Percentiles rank a stretch among this genome's conserved stretches.
Conservation (phyloP, 2,797 vertebrate species). For the Okamejei kenojei region DNA sequence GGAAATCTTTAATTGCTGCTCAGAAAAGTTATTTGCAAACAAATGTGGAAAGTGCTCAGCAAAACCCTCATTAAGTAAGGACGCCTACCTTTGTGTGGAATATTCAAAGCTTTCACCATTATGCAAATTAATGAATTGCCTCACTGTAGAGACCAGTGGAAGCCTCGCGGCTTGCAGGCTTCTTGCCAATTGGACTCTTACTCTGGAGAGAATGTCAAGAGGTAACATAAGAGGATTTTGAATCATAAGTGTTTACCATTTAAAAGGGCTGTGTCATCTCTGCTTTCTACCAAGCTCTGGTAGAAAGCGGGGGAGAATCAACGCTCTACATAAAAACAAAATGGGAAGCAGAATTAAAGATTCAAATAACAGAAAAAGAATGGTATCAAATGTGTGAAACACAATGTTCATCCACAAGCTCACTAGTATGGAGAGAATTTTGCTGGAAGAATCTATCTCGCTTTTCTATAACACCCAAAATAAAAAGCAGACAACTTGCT, state of each 20-base stretch:
- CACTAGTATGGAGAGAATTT: too few relatives aligned
- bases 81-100: neutral
- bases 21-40: neutral
- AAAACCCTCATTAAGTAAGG: neutral
- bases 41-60: neutral
- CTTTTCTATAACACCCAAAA: too few relatives aligned
- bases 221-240: neutral
- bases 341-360: too few relatives aligned
- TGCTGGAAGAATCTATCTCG: too few relatives aligned
- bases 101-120: neutral
- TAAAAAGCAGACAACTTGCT: too few relatives aligned
- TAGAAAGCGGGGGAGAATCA: too few relatives aligned
- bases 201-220: neutral
- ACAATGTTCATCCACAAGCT: too few relatives aligned
- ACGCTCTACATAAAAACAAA: too few relatives aligned
- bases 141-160: neutral
- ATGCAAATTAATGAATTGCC: neutral
- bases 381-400: too few relatives aligned
- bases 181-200: constrained; percentile 8
- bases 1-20: neutral
- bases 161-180: neutral
- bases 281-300: too few relatives aligned
- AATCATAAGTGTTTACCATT: neutral
- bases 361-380: too few relatives aligned
- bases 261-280: too few relatives aligned